Percentiles rank a stretch among this genome's conserved stretches.
Evolutionary conservation across 2,797 vertebrate genomes (phyloP).

Genomic region (Setipinna tenuifilis): DNA sequence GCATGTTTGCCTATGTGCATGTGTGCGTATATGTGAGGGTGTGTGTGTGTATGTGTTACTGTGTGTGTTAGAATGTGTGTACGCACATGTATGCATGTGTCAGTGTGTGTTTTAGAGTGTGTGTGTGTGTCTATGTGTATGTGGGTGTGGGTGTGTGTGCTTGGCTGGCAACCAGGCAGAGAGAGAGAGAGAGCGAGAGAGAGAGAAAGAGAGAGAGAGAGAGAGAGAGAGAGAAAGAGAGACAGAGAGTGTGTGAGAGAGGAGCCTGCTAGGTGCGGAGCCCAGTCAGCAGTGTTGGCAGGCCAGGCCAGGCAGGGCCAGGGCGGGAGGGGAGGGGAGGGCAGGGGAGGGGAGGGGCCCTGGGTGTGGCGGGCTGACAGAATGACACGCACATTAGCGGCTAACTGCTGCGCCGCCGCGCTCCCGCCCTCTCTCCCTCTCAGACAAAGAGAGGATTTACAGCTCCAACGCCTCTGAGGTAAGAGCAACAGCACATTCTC

Average conservation of each 20-base stretch:
- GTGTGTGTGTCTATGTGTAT: neutral
- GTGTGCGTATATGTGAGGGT: neutral
- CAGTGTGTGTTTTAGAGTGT: neutral
- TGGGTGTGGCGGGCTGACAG: conserved; percentile 24
- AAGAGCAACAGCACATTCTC: conserved; percentile 29
- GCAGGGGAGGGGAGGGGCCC: neutral
- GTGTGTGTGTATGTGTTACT: neutral
- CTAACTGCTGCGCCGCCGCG: neutral
- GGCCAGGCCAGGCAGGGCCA: conserved; percentile 11
- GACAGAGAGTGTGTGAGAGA: neutral
- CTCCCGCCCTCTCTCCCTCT: conserved; percentile 13
- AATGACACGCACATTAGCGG: conserved; percentile 29
- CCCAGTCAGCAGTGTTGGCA: conserved; percentile 7
- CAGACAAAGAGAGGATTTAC: conserved; percentile 50
- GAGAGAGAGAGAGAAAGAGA: too few relatives aligned
- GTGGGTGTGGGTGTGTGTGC: neutral
- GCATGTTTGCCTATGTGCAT: neutral
- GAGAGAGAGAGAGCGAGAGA: neutral
- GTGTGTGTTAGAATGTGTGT: neutral
- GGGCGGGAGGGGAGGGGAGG: neutral
- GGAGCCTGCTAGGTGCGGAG: neutral
- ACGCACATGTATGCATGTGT: neutral
- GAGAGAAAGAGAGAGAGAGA: too few relatives aligned
- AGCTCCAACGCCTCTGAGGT: conserved; percentile 37
- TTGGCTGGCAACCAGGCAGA: neutral